Base-by-base conservation (phyloP, 2,888 invertebrate species). In the Allolobophora icterica region DNA sequence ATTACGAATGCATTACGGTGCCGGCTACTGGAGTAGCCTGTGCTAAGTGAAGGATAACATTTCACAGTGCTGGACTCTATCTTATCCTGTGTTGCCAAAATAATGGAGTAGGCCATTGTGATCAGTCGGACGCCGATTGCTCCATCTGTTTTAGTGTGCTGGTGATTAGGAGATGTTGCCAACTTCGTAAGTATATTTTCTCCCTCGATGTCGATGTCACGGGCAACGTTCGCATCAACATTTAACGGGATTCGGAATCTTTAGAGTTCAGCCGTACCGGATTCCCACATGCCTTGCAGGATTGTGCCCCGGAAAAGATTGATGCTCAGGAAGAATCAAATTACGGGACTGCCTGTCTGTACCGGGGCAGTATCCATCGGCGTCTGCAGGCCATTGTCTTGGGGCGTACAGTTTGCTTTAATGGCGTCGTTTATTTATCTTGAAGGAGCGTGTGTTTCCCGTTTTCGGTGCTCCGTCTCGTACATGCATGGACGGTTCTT, bases 71-170 rank as follows among this genome's bases (percentile, higher is more conserved):
- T 71, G 71, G 71, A 13, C n/a, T n/a, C 11, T n/a, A 71, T 71
- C 71, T 71, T 71, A 71, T 71, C 71, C 71, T 71, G 30, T n/a
- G 71, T 71, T 71, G n/a, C 71, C 71, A 71, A 17, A 71, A 71
- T 71, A 71, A 71, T 71, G 71, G 71, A 71, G 71, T n/a, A n/a
- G n/a, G 71, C 71, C 71, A 71, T 71, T 71, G 71, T 71, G 71
- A n/a, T 71, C 71, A n/a, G 71, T n/a, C 30, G n/a, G n/a, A n/a
- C 11, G 71, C 71, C n/a, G 87, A 87, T 35, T 1, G 35, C 38
- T 87, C 87, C 24, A 34, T 87, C 87, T 38, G 87, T 35, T 87
- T 71, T n/a, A n/a, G 71, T 71, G 71, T 71, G 71, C 71, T 71
- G 71, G 87, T 87, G 87, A 87, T 87, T 87, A 34, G 34, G 35